Evolutionary conservation across 2,888 invertebrate species (phyloP), one percentile per base, ranked within the genome.

Genomic region (Melinopterus prodromus): DNA sequence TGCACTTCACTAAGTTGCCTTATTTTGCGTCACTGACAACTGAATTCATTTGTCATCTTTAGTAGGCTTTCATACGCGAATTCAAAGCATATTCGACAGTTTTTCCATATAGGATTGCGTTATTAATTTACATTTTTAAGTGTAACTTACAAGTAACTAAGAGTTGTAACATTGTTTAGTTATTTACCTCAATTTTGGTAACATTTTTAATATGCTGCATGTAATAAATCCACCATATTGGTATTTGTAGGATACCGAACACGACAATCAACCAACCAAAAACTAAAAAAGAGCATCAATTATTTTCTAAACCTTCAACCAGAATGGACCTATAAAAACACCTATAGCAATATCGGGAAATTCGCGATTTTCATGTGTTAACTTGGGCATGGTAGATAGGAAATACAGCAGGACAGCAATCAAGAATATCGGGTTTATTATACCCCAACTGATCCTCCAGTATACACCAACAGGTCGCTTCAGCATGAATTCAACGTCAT

Each of bases 401-500:
- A 94, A 94, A 86, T 95, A 96, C 6, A 95, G 85, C 83, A 96
- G 91, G 77, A 96, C 95, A 0, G 91, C 86, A 6, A 92, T 89
- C 91, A 96, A 93, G 80, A 95, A 90, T 0, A 91, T 84, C 0
- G 96, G 96, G 2, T 95, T 94, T 72, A 95, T 87, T 6, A 95
- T 76, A 0, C 92, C 92, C 96, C 96, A 97, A 84, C 95, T 95
- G 70, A 94, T 83, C 81, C 95, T 92, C 96, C 96, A 96, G 87
- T 95, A 96, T 37, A 92, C 84, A 88, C 93, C 91, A 0, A 93
- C 91, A 86, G 92, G 92, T 69, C 90, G 90, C 16, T 93, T 92
- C 84, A 95, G 88, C 96, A 96, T 96, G 86, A 93, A 96, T 87
- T 96, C 95, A 36, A 95, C 90, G 85, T 97, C 96, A 76, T 91